Evolutionary conservation across 2,888 invertebrate genomes (phyloP), one percentile per base, ranked within the genome.

Genomic region (Eupelmus urozonus): DNA sequence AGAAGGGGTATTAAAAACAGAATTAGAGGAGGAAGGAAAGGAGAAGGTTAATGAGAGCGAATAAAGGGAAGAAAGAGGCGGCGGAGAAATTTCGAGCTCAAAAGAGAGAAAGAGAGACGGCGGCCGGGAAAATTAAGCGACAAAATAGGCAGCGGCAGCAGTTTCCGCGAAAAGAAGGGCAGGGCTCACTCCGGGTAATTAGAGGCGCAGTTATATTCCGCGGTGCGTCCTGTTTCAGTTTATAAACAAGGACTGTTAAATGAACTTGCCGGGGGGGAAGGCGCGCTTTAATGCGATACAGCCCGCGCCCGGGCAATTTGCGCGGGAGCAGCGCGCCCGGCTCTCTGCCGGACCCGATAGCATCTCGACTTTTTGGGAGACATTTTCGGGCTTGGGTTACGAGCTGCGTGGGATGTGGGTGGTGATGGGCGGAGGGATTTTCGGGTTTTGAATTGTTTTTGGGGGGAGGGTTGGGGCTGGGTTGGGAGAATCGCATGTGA

Each of bases 191-290:
- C 85, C 82, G 85, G 85, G 86, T 88, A 88, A 88, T 88, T 88
- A 88, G 87, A 87, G 86, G 84, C 85, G 85, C 85, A 88, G 87
- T 87, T 87, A 87, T 88, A 87, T 86, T 86, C 86, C 83, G 83
- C 84, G 34, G 79, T 85, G 87, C 85, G 84, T 87, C 86, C 87
- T 87, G 85, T 87, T 88, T 88, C 86, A 86, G 86, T 88, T 86
- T 88, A 87, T 86, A 88, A 88, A 88, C 87, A 88, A 87, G 87
- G 84, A 87, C 86, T 85, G 40, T 42, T 85, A 34, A 88, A 88
- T 84, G 85, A 87, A 87, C 86, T 86, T 87, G 82, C 82, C 25
- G 57, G 16, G 25, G 18, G 20, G 40, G 51, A 25, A 27, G 25
- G 49, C 23, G 51, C 51, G 20, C 16, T 74, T 74, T 60, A 73